phyloP scores from a whole-genome alignment of 2,888 invertebrate species.

The Daptonema setosum region DNA sequence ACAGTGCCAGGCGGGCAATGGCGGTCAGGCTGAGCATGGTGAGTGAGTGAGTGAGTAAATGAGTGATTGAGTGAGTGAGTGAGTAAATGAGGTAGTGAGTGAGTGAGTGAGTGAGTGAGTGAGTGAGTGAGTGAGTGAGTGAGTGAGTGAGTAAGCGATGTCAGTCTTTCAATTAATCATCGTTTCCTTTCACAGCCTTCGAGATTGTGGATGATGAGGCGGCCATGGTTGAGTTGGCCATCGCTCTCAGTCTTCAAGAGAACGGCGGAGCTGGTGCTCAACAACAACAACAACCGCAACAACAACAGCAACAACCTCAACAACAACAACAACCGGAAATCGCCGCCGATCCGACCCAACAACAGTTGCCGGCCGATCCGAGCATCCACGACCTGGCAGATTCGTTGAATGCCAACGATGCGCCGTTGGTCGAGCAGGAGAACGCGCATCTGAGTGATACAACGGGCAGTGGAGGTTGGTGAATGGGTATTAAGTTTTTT shows the following conservation, averaged over 20 bases:
- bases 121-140: too few species aligned
- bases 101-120: too few species aligned
- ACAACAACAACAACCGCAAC: conserved; percentile 1
- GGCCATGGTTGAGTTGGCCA: conserved; percentile 74
- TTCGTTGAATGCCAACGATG: neutral
- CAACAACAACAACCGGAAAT: neutral
- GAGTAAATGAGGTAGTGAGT: too few species aligned
- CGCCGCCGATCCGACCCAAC: too few species aligned
- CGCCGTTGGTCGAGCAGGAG: conserved; percentile 26
- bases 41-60: too few species aligned
- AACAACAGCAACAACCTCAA: neutral
- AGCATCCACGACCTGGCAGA: too few species aligned
- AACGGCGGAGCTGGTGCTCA: conserved; percentile 8
- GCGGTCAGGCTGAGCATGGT: too few species aligned
- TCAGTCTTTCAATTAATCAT: neutral
- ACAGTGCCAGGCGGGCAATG: too few species aligned
- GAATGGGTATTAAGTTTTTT: neutral
- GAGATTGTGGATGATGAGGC: conserved; percentile 66
- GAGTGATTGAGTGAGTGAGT: too few species aligned
- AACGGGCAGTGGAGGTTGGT: conserved; percentile 42
- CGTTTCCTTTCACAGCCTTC: neutral
- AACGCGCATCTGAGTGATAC: conserved; percentile 53
- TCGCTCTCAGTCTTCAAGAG: conserved; percentile 65
- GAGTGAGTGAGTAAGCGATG: neutral
- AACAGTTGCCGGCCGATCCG: too few species aligned